These are phyloP conservation scores for Melitaea cinxia DNA, from an alignment of 1,140 invertebrate species.

Conservation along the genomic window DNA sequence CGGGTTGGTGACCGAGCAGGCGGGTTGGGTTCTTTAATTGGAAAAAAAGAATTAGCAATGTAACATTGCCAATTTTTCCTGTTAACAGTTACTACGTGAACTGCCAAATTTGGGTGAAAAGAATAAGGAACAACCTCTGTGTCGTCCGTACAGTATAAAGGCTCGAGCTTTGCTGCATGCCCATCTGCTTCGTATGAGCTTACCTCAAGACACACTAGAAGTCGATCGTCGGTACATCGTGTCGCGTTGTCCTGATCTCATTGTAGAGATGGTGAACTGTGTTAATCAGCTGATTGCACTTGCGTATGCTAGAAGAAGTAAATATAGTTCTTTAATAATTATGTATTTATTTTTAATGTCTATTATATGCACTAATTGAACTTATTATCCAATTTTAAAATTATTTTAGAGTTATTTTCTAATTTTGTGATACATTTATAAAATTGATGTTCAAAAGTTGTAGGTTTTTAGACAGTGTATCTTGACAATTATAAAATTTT, in stretches of 20 bases:
- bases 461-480: not conserved
- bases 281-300: constrained; percentile 96
- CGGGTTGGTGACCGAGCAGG: no score
- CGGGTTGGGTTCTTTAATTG: no score
- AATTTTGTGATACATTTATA: no score
- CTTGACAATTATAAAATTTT: not conserved
- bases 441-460: not conserved
- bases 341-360: no score
- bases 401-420: no score
- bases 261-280: constrained; percentile 98
- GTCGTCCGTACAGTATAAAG: constrained; percentile 98
- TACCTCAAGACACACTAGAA: constrained; percentile 92
- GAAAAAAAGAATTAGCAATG: no score
- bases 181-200: constrained; percentile 91
- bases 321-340: constrained; percentile 51
- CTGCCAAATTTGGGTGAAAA: constrained; percentile 96
- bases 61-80: no score
- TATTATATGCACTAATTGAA: no score
- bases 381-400: no score
- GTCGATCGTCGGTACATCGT: constrained; percentile 93
- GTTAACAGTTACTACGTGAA: constrained; percentile 93
- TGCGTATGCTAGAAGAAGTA: constrained; percentile 94
- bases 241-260: constrained; percentile 96
- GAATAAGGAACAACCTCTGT: constrained; percentile 96
- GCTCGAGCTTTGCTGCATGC: constrained; percentile 96